Evolutionary conservation across 2,888 invertebrate genomes (phyloP).

Genomic region (Proisotoma minuta): DNA sequence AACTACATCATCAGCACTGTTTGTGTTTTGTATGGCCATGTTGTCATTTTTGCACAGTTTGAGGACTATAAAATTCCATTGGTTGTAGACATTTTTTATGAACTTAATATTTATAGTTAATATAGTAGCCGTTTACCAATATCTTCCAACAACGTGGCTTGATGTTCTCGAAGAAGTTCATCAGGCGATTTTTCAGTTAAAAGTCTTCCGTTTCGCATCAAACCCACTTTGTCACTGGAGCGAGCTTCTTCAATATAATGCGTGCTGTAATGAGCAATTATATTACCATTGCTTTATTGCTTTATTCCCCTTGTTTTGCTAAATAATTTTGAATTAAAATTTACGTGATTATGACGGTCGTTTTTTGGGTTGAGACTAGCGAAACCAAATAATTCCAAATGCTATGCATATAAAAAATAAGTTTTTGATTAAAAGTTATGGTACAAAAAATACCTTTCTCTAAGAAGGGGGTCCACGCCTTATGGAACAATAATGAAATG

Average conservation of each 20-base stretch:
- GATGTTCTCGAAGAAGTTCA: slow-evolving; percentile 23
- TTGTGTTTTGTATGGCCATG: slow-evolving; percentile 22
- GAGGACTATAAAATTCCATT: too few species aligned
- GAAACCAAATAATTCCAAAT: slow-evolving; percentile 40
- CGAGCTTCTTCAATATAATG: not conserved
- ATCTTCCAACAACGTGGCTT: slow-evolving; percentile 35
- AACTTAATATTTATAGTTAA: too few species aligned
- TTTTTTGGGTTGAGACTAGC: slow-evolving; percentile 30
- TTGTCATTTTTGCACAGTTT: slow-evolving; percentile 36
- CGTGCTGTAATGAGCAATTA: not conserved
- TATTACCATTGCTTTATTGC: not conserved
- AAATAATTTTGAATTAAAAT: not conserved
- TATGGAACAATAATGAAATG: slow-evolving; percentile 19
- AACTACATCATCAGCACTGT: slow-evolving; percentile 19
- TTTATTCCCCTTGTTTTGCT: not conserved
- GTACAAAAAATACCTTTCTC: slow-evolving; percentile 36
- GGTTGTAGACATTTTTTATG: too few species aligned
- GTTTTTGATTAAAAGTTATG: too few species aligned
- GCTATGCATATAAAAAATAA: slow-evolving; percentile 13
- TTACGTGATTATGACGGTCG: slow-evolving; percentile 30
- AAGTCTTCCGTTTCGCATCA: slow-evolving; percentile 41
- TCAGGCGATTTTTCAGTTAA: slow-evolving; percentile 37
- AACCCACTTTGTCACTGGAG: slow-evolving; percentile 28
- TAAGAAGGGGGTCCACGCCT: slow-evolving; percentile 29
- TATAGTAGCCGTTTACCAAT: too few species aligned